A percentile compares a stretch with the other conserved stretches of the same genome.
Evolutionary conservation across 2,797 vertebrate species (phyloP).

Genomic region (Neosilurus hyrtlii): DNA sequence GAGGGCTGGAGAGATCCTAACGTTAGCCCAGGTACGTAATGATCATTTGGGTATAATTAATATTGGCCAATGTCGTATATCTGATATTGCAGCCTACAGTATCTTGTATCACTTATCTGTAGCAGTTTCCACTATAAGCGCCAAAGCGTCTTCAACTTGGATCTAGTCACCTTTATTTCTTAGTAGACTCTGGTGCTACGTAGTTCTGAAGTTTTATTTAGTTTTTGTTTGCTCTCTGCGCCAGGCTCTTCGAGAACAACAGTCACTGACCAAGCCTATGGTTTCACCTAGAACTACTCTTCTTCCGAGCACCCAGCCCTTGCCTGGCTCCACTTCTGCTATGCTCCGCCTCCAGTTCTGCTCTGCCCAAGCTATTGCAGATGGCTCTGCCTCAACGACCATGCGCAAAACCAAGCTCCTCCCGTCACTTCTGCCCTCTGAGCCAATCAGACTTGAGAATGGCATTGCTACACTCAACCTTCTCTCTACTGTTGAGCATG

Average conservation of each 20-base stretch:
- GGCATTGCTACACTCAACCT: constrained; percentile 68
- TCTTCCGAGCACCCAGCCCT: constrained; percentile 64
- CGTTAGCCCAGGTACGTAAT: constrained; percentile 34
- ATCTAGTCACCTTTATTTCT: background rate
- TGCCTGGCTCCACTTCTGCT: constrained; percentile 68
- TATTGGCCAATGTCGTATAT: too few relatives aligned
- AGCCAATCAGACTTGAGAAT: constrained; percentile 61
- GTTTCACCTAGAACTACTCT: constrained; percentile 58
- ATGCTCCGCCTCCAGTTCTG: constrained; percentile 81
- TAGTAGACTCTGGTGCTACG: background rate
- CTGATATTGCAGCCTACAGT: background rate
- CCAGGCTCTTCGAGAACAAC: constrained; percentile 68
- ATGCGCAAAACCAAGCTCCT: constrained; percentile 65
- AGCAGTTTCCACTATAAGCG: background rate
- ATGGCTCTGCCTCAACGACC: constrained; percentile 58
- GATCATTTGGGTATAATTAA: background rate
- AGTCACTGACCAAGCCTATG: constrained; percentile 54
- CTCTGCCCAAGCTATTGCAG: constrained; percentile 76
- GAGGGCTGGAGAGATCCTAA: constrained; percentile 77
- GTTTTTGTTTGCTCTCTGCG: background rate
- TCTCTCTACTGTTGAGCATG: constrained; percentile 56
- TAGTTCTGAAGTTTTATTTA: background rate
- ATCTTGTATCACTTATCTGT: background rate
- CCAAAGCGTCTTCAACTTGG: background rate
- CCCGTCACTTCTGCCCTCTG: constrained; percentile 60